Evolutionary conservation across 37 sponge, comb jelly and placozoan genomes (phyloP).

Genomic region (Chondrosia reniformis): DNA sequence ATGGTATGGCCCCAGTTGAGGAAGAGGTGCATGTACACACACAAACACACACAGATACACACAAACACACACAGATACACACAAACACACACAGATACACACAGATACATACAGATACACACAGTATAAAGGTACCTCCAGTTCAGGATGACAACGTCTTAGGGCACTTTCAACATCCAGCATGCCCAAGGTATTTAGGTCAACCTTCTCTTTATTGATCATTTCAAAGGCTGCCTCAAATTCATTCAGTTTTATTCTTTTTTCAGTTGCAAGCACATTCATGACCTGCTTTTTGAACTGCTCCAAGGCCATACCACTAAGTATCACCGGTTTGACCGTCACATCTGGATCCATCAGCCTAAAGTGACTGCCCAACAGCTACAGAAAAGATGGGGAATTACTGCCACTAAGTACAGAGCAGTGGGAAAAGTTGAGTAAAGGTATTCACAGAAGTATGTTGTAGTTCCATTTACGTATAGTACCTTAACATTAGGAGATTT

Average conservation of each 20-base stretch:
- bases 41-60: not conserved
- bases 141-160: not conserved
- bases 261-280: no score
- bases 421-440: not conserved
- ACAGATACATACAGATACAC: not conserved
- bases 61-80: not conserved
- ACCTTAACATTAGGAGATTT: slow-evolving; percentile 17
- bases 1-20: not conserved
- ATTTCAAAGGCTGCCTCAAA: no score
- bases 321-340: no score
- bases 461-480: not conserved
- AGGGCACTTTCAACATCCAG: no score
- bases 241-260: no score
- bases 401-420: not conserved
- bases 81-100: slow-evolving; percentile 2
- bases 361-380: not conserved
- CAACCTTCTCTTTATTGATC: no score
- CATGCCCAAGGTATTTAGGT: no score
- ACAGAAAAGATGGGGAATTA: not conserved
- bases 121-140: not conserved
- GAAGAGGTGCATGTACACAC: not conserved
- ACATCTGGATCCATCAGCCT: not conserved
- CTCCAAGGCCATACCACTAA: no score
- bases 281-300: no score
- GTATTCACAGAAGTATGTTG: not conserved